Evolutionary conservation across 2,888 invertebrate genomes (phyloP).

Genomic region (Pachliopta kotzebuea): DNA sequence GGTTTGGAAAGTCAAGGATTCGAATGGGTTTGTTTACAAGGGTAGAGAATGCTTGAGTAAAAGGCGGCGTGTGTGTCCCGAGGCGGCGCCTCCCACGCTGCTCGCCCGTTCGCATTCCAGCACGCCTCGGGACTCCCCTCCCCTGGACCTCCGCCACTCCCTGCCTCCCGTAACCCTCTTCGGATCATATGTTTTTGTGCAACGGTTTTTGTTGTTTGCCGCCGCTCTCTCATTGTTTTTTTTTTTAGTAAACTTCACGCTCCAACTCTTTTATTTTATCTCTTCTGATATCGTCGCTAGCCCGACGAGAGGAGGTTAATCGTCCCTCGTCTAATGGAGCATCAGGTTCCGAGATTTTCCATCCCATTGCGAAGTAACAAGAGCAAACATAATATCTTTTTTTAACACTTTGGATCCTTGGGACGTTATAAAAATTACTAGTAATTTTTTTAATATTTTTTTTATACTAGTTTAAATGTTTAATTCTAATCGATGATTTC

Average conservation of each 20-base stretch:
- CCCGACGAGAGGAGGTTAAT: conserved; percentile 39
- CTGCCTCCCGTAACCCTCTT: conserved; percentile 62
- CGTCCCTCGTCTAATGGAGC: neutral
- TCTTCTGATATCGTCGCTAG: conserved; percentile 63
- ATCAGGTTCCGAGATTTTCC: neutral
- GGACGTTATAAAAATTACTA: too few species aligned
- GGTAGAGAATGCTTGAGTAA: conserved; percentile 47
- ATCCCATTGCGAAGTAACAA: too few species aligned
- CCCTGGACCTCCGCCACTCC: conserved; percentile 43
- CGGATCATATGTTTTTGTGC: conserved; percentile 81
- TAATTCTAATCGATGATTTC: too few species aligned
- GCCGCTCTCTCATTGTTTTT: conserved; percentile 68
- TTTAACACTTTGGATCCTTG: too few species aligned
- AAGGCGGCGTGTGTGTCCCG: conserved; percentile 62
- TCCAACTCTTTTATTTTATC: conserved; percentile 72
- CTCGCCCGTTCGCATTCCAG: conserved; percentile 78
- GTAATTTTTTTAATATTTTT: too few species aligned
- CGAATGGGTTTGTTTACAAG: conserved; percentile 73
- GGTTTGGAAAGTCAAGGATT: conserved; percentile 47
- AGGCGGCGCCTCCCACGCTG: conserved; percentile 76
- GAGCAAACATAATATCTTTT: too few species aligned
- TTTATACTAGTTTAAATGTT: too few species aligned
- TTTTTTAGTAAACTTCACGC: conserved; percentile 72
- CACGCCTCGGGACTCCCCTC: conserved; percentile 70
- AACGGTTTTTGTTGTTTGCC: conserved; percentile 81